phyloP scores from a whole-genome alignment of 2,888 invertebrate genomes.

The Fragum fragum region DNA sequence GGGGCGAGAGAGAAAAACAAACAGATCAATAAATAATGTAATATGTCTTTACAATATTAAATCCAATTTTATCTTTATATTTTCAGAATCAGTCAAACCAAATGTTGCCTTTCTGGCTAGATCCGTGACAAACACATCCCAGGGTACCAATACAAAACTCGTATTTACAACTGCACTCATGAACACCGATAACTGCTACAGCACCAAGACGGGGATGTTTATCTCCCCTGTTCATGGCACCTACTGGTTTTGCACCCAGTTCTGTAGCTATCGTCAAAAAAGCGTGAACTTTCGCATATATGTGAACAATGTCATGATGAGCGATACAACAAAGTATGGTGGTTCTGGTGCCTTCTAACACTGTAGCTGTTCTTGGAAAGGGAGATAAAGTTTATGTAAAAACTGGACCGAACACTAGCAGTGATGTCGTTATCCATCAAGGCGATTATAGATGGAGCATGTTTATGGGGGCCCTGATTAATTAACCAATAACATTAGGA shows the following conservation, averaged over 20 bases:
- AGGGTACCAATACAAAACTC: neutral
- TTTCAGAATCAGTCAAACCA: neutral
- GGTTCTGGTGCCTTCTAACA: neutral
- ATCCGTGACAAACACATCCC: neutral
- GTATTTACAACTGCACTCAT: neutral
- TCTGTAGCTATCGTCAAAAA: neutral
- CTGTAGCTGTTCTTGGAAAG: neutral
- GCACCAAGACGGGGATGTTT: neutral
- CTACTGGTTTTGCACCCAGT: neutral
- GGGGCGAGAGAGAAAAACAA: too few species aligned
- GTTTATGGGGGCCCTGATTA: slow-evolving; percentile 8
- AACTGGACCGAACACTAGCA: neutral
- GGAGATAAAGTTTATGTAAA: neutral
- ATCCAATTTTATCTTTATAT: too few species aligned
- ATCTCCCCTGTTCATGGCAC: neutral
- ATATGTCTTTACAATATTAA: too few species aligned
- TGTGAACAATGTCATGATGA: neutral
- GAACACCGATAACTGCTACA: neutral
- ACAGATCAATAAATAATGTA: too few species aligned
- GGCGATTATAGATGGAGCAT: slow-evolving; percentile 4
- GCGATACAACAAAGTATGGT: neutral
- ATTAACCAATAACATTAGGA: too few species aligned
- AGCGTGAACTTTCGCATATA: neutral
- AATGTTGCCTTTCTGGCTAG: slow-evolving; percentile 5
- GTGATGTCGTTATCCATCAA: neutral